Evolutionary conservation across 2,797 vertebrate species (phyloP), one percentile per base, ranked within the genome.

Genomic region (Brotula barbata): DNA sequence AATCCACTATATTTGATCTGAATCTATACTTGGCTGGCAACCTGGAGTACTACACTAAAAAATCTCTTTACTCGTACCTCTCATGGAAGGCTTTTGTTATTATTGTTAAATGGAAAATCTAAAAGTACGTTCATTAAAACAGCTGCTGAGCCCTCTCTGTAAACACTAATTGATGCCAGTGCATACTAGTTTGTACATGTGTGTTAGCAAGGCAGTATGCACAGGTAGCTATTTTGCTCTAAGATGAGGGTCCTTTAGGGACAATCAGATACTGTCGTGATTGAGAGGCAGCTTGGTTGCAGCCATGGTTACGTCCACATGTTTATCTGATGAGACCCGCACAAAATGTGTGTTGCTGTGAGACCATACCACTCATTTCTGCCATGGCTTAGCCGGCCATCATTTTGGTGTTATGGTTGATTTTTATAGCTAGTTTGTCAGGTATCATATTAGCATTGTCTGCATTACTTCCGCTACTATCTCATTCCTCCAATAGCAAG

Each of bases 231-330:
- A 7, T 52, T 66, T 74, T 67, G 25, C 53, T 28, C 16, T 22
- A 72, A n/a, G 65, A 53, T 1, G 5, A 58, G 20, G 58, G n/a
- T 19, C 55, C 59, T 67, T 81, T 77, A n/a, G n/a, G n/a, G n/a
- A 78, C 66, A 25, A 74, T 41, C 72, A 82, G 73, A 53, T 31
- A 17, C 43, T 20, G 49, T 78, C 53, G 45, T 51, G 16, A 55
- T 63, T 70, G 44, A 73, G 25, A 28, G 17, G 34, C 10, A 39
- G 42, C 31, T 28, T 28, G 8, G 16, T 31, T 15, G 25, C n/a
- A 43, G 13, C 14, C 49, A 51, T 49, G 22, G 53, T 58, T 33
- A 67, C 58, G 37, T 28, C 34, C 0, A 3, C 0, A 9, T 12
- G 46, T 63, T 54, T 39, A 19, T 33, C 10, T 21, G 2, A 11